Conservation (phyloP, 2,113 vertebrate genomes). For the Ammodytes marinus region DNA sequence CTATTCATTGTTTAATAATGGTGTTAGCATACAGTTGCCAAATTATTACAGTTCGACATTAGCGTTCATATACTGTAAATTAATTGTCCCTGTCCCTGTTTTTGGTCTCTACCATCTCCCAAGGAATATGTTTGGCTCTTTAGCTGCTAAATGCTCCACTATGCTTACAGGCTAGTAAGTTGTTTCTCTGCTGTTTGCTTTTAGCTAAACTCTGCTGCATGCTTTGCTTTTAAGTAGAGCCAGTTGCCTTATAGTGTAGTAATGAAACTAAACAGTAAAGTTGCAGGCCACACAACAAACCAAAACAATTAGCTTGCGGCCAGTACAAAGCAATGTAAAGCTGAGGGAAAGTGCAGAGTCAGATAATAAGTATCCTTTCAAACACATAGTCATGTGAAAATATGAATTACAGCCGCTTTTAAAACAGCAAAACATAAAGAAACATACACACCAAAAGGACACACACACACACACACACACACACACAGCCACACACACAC, state of each 20-base stretch:
- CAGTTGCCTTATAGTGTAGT: neutral
- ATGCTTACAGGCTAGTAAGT: neutral
- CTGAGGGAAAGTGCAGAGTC: too few relatives aligned
- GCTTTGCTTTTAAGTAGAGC: neutral
- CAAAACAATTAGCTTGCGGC: too few relatives aligned
- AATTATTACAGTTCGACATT: neutral
- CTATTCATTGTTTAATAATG: too few relatives aligned
- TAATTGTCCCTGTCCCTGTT: neutral
- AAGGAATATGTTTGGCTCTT: neutral
- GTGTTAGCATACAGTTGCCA: neutral
- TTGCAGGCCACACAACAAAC: neutral
- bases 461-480: neutral
- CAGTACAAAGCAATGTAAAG: too few relatives aligned
- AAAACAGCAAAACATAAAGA: neutral
- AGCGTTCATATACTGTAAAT: neutral
- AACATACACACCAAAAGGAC: too few relatives aligned
- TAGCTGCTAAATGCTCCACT: neutral
- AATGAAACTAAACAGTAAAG: neutral
- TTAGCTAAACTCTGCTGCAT: too few relatives aligned
- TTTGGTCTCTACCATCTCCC: neutral
- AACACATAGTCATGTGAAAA: too few relatives aligned
- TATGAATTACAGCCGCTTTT: too few relatives aligned
- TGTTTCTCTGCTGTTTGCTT: neutral
- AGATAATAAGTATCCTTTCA: too few relatives aligned
- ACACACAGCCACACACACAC: neutral